phyloP scores from a whole-genome alignment of 2,113 vertebrate genomes.

The Ibidorhyncha struthersii region DNA sequence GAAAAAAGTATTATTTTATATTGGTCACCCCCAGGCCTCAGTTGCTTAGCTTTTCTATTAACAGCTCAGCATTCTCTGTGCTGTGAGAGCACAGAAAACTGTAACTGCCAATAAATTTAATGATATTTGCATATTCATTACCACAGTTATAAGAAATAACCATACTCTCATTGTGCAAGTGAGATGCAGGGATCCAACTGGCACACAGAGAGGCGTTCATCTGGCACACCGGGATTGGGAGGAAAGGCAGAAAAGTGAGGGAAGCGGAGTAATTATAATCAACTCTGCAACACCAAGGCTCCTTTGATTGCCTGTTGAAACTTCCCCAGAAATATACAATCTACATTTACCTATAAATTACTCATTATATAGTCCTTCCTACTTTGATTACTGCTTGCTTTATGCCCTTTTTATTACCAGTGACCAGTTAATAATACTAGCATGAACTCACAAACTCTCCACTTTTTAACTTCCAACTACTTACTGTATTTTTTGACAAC shows the following conservation, averaged over 20 bases:
- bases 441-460: background rate
- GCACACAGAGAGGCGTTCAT: background rate
- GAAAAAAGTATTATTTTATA: background rate
- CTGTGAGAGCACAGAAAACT: background rate
- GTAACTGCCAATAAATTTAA: background rate
- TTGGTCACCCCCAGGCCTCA: rapidly evolving
- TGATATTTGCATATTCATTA: background rate
- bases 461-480: background rate
- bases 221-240: background rate
- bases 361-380: background rate
- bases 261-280: background rate
- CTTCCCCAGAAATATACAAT: background rate
- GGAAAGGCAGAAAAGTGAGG: background rate
- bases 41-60: background rate
- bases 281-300: background rate
- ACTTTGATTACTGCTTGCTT: background rate
- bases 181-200: background rate
- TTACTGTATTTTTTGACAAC: conserved; percentile 1
- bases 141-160: background rate
- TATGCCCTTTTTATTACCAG: background rate
- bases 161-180: background rate
- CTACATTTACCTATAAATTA: background rate
- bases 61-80: background rate
- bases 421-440: background rate
- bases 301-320: background rate